Evolutionary conservation across 2,113 vertebrate species (phyloP).

Genomic region (Aspiorhynchus laticeps): DNA sequence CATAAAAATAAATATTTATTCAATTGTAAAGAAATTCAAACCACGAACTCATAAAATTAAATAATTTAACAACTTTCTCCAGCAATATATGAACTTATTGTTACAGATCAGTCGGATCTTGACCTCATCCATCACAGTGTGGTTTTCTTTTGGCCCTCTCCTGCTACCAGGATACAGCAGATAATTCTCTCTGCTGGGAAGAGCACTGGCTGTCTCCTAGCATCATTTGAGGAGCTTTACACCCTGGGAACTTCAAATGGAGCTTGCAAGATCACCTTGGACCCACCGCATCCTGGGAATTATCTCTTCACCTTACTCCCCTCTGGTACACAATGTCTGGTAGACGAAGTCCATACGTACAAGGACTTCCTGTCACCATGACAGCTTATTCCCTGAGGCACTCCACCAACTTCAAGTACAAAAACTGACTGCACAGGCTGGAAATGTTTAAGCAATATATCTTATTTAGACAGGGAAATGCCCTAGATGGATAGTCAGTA

Average conservation of each 20-base stretch:
- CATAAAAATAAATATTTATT: background rate
- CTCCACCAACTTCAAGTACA: background rate
- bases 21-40: background rate
- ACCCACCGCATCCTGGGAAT: background rate
- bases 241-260: slow-evolving; percentile 12
- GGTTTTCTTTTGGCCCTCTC: background rate
- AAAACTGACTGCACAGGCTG: background rate
- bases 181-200: background rate
- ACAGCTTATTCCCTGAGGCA: background rate
- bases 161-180: background rate
- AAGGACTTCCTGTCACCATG: background rate
- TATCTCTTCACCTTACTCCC: background rate
- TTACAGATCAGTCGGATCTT: background rate
- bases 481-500: too few species aligned
- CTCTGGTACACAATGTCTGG: background rate
- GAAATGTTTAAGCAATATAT: background rate
- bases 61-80: background rate
- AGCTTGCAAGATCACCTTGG: background rate
- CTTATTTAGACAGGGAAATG: background rate
- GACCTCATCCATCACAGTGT: background rate
- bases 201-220: slow-evolving; percentile 6
- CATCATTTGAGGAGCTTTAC: background rate
- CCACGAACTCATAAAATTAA: background rate
- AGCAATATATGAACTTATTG: background rate
- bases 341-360: background rate